Evolutionary conservation across 2,797 vertebrate species (phyloP), one percentile per base, ranked within the genome.

Genomic region (Gila robusta): DNA sequence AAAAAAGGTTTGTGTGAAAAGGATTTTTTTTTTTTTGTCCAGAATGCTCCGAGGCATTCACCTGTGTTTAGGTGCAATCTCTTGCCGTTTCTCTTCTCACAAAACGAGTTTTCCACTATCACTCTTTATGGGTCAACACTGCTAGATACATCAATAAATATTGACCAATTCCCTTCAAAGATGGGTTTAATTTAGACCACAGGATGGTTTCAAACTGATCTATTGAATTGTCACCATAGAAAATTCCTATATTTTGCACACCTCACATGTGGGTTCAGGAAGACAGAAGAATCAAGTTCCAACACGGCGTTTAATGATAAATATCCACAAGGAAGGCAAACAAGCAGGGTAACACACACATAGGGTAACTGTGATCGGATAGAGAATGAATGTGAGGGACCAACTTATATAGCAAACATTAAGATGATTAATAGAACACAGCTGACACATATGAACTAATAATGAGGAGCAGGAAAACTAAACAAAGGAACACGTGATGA

Each of bases 1-100:
- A 79, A 44, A 8, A 70, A 78, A 59, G 52, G 23, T 62, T 62
- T 62, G n/a, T 41, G 76, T 62, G 37, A 19, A 37, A 62, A 79
- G 37, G 8, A 26, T 2, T 32, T 37, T 56, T 35, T 14, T 44
- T 35, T 37, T 8, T 67, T 62, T 39, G 19, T 59, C 23, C 76
- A 62, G 76, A 4, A 26, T 26, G 21, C 39, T 79, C 35, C 2
- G 28, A 23, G 32, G 49, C 35, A 8, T 74, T 74, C 26, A 21
- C 72, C 44, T 32, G 72, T 52, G 26, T 49, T 74, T 28, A 32
- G 26, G 44, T 74, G 72, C 47, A 72, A 74, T 74, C 21, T 37
- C 74, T 69, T 41, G 76, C 56, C 2, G 14, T 62, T 79, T 44
- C 7, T 23, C 17, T 26, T 79, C n/a, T 79, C n/a, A 64, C 16